Conservation (phyloP, 1,140 invertebrate species). For the Musca domestica region DNA sequence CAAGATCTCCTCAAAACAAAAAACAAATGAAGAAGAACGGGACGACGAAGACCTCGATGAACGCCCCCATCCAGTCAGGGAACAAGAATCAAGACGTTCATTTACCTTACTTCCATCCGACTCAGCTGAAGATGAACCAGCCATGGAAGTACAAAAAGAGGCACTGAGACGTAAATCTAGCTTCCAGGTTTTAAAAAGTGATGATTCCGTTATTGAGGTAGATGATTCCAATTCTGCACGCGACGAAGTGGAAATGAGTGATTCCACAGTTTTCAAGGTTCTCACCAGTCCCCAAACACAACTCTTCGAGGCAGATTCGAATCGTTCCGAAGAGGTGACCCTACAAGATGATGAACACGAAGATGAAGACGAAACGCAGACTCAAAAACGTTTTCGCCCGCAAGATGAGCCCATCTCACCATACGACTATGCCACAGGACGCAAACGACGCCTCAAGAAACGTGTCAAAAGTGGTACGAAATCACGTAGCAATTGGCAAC, state of each 20-base stretch:
- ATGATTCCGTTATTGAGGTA: constrained; percentile 43
- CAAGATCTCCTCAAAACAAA: not conserved
- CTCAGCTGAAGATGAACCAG: constrained; percentile 44
- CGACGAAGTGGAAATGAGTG: constrained; percentile 21
- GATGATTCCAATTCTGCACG: constrained; percentile 15
- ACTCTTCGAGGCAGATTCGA: constrained; percentile 39
- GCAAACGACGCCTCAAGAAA: constrained; percentile 48
- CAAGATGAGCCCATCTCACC: not conserved
- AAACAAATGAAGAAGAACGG: not conserved
- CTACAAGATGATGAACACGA: not conserved
- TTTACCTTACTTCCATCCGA: constrained; percentile 49
- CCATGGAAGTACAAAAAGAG: constrained; percentile 24
- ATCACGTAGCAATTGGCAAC: constrained; percentile 44
- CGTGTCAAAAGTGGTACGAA: constrained; percentile 47
- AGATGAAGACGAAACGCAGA: constrained; percentile 24
- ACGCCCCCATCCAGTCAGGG: constrained; percentile 31
- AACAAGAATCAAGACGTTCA: constrained; percentile 47
- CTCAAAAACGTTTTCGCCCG: not conserved
- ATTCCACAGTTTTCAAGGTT: constrained; percentile 42
- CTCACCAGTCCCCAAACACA: constrained; percentile 27
- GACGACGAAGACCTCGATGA: not conserved
- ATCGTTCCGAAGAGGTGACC: constrained; percentile 18
- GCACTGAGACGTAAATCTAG: constrained; percentile 45
- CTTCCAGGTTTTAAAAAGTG: constrained; percentile 51
- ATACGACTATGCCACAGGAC: constrained; percentile 40